Conservation (phyloP, 2,797 vertebrate species). For the Parambassis ranga region DNA sequence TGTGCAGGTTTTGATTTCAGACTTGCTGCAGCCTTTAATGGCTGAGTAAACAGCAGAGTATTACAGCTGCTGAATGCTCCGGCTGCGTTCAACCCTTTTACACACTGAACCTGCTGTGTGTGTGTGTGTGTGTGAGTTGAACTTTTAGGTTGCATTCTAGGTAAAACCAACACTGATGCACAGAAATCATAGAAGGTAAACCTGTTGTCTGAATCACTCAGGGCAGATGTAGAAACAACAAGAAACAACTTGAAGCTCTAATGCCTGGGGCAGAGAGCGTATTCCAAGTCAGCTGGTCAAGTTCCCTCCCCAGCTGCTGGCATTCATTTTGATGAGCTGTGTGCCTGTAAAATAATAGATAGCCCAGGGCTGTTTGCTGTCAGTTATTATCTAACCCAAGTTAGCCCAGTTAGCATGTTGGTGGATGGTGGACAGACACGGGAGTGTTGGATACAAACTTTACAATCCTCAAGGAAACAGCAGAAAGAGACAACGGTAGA, state of each 20-base stretch:
- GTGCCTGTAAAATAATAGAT: conserved; percentile 14
- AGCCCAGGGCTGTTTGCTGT: conserved; percentile 18
- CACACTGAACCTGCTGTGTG: conserved; percentile 32
- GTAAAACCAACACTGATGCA: background rate
- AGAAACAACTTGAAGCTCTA: conserved; percentile 33
- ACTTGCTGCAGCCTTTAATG: conserved; percentile 68
- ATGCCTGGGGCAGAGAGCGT: conserved; percentile 2
- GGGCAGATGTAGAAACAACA: conserved; percentile 9
- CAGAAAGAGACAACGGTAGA: no score
- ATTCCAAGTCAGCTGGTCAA: conserved; percentile 20
- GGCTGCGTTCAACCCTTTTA: conserved; percentile 39
- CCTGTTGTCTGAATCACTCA: conserved; percentile 1
- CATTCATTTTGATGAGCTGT: conserved; percentile 50
- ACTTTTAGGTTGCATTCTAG: conserved; percentile 5
- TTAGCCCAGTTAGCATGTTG: no score
- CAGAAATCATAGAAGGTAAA: conserved; percentile 1
- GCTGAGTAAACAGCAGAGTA: conserved; percentile 65
- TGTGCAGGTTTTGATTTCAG: conserved; percentile 68
- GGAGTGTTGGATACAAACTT: no score
- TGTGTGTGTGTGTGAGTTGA: background rate
- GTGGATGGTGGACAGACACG: no score
- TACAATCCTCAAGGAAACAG: no score
- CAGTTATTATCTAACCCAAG: no score
- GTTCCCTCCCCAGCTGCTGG: conserved; percentile 33
- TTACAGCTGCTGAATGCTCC: conserved; percentile 50